Evolutionary conservation across 2,797 vertebrate genomes (phyloP).

Genomic region (Rhinatrema bivittatum): DNA sequence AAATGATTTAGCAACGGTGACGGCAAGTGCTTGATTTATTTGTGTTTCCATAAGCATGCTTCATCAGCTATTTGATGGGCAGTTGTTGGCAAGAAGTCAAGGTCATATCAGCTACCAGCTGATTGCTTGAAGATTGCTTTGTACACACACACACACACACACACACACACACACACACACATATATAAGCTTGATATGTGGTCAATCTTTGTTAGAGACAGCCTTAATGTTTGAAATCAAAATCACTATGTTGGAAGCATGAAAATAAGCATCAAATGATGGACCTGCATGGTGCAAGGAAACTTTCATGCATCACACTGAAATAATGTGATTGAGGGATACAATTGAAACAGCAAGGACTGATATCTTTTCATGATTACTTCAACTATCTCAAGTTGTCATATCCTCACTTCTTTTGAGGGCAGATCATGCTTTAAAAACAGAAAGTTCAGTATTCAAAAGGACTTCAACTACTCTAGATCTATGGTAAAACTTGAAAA

Average conservation of each 20-base stretch:
- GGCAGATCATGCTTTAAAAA: slow-evolving; percentile 23
- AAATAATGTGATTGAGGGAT: slow-evolving; percentile 7
- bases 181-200: not conserved
- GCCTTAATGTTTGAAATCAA: slow-evolving; percentile 11
- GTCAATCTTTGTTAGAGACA: not conserved
- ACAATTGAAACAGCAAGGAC: not conserved
- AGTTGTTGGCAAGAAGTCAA: slow-evolving; percentile 10
- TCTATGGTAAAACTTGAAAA: too few species aligned
- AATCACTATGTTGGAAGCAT: not conserved
- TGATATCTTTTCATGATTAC: slow-evolving; percentile 14
- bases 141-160: too few species aligned
- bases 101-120: not conserved
- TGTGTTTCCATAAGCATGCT: slow-evolving; percentile 23
- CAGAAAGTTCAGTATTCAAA: too few species aligned
- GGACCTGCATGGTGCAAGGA: not conserved
- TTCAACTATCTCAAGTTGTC: slow-evolving; percentile 15
- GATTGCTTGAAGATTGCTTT: not conserved
- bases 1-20: slow-evolving; percentile 50
- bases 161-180: not conserved
- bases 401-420: slow-evolving; percentile 3
- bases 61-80: slow-evolving; percentile 10
- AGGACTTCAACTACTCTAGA: too few species aligned
- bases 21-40: slow-evolving; percentile 27
- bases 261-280: slow-evolving; percentile 5
- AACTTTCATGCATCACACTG: slow-evolving; percentile 15